A percentile compares a stretch with the other conserved stretches of the same genome.
phyloP scores from a whole-genome alignment of 2,888 invertebrate species.

The Seira musarum region DNA sequence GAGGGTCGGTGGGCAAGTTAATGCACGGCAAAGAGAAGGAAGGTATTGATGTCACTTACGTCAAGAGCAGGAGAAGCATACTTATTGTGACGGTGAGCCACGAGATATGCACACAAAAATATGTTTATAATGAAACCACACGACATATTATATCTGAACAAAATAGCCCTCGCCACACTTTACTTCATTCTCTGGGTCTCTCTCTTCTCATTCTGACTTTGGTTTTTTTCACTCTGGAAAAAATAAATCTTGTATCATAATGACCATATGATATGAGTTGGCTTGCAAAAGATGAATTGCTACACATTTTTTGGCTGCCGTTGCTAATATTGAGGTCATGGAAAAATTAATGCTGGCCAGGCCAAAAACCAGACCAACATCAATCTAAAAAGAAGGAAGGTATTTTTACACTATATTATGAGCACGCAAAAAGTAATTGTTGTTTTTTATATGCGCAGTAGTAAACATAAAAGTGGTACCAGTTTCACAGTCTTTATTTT shows the following conservation, averaged over 20 bases:
- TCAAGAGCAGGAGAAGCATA: neutral
- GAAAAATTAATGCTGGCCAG: conserved; percentile 42
- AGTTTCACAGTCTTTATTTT: neutral
- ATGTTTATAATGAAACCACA: neutral
- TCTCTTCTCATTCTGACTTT: conserved; percentile 3
- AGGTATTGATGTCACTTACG: neutral
- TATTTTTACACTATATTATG: neutral
- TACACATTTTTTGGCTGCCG: neutral
- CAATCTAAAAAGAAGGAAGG: conserved; percentile 14
- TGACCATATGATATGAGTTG: neutral
- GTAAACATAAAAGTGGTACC: neutral
- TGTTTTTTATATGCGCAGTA: too few species aligned
- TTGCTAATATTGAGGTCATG: conserved; percentile 49
- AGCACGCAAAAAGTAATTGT: too few species aligned
- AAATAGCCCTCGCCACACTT: too few species aligned
- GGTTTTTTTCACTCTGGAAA: conserved; percentile 33
- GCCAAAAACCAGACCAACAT: conserved; percentile 10
- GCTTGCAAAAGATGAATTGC: neutral
- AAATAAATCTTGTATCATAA: conserved; percentile 4
- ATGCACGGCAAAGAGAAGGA: too few species aligned
- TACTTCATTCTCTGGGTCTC: neutral
- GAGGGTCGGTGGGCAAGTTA: too few species aligned
- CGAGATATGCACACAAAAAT: neutral
- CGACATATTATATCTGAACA: too few species aligned
- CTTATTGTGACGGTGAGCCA: too few species aligned